Conservation (phyloP, 1,140 invertebrate species). For the Cotesia typhae region DNA sequence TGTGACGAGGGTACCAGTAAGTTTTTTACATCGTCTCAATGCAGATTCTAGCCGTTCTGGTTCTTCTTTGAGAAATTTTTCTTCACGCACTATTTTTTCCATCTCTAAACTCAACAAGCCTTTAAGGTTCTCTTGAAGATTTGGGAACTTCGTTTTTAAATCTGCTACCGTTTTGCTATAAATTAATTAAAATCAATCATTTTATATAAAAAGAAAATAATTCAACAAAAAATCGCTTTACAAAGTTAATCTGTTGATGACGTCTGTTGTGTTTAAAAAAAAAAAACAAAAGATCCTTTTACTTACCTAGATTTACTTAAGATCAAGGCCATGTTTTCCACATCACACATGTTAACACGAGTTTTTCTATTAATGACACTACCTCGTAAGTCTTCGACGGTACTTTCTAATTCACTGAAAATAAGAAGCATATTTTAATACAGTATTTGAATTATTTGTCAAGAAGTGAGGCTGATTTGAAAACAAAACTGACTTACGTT, state of each 20-base stretch:
- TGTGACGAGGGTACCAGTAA: conserved; percentile 95
- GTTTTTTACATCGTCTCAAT: conserved; percentile 91
- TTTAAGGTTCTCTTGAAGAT: conserved; percentile 89
- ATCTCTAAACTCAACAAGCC: conserved; percentile 88
- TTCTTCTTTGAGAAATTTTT: conserved; percentile 96
- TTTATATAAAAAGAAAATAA: background rate
- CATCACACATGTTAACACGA: conserved; percentile 94
- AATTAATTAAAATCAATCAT: conserved; percentile 1
- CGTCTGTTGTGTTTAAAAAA: no score
- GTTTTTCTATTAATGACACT: conserved; percentile 96
- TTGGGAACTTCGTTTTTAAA: conserved; percentile 90
- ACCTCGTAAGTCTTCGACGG: conserved; percentile 91
- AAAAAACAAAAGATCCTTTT: no score
- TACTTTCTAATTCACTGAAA: conserved; percentile 86
- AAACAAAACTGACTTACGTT: conserved; percentile 66
- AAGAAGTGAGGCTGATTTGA: background rate
- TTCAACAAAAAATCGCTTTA: no score
- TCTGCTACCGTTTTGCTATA: conserved; percentile 92
- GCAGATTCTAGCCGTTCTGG: conserved; percentile 91
- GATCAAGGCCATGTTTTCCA: conserved; percentile 94
- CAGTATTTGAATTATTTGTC: conserved; percentile 22
- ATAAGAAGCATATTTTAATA: background rate
- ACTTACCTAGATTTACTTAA: conserved; percentile 81
- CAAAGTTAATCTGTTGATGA: no score
- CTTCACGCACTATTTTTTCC: conserved; percentile 92